Conservation (phyloP, 2,113 vertebrate genomes). For the Oryzias melastigma region DNA sequence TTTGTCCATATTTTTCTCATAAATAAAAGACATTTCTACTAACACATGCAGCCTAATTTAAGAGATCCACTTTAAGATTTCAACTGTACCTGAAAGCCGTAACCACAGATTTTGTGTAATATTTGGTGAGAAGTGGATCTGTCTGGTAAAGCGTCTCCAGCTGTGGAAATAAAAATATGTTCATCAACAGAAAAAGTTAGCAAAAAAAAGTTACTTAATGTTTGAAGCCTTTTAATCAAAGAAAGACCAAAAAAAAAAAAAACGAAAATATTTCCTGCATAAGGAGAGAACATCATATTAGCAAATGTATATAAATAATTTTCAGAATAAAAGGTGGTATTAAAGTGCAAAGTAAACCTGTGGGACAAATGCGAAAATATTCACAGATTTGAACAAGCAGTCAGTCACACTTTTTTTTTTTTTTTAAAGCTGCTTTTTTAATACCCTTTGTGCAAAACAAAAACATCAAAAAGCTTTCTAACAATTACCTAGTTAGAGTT, state of each 20-base stretch:
- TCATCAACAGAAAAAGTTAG: conserved; percentile 6
- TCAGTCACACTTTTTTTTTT: too few relatives aligned
- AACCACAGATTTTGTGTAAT: conserved; percentile 68
- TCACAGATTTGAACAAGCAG: background rate
- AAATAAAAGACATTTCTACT: too few relatives aligned
- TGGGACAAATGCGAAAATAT: background rate
- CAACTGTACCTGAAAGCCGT: conserved; percentile 74
- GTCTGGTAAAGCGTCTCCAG: conserved; percentile 55
- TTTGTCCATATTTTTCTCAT: too few relatives aligned
- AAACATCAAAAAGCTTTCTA: conserved; percentile 18
- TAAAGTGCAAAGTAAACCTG: background rate
- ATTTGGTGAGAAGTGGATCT: conserved; percentile 65
- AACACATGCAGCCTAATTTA: background rate
- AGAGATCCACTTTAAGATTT: background rate
- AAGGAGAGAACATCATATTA: too few relatives aligned
- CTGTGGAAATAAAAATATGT: conserved; percentile 52
- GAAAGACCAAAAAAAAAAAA: too few relatives aligned
- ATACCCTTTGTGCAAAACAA: background rate
- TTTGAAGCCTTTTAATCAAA: conserved; percentile 6
- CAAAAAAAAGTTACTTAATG: conserved; percentile 6
- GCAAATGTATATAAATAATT: too few relatives aligned
- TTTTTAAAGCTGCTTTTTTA: conserved; percentile 8
- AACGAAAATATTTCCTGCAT: too few relatives aligned
- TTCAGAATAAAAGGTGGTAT: conserved; percentile 11
- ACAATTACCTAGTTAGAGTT: conserved; percentile 28